A percentile compares a stretch with the other conserved stretches of the same genome.
Evolutionary conservation across 2,113 vertebrate genomes (phyloP).

Genomic region (Perognathus longimembris): DNA sequence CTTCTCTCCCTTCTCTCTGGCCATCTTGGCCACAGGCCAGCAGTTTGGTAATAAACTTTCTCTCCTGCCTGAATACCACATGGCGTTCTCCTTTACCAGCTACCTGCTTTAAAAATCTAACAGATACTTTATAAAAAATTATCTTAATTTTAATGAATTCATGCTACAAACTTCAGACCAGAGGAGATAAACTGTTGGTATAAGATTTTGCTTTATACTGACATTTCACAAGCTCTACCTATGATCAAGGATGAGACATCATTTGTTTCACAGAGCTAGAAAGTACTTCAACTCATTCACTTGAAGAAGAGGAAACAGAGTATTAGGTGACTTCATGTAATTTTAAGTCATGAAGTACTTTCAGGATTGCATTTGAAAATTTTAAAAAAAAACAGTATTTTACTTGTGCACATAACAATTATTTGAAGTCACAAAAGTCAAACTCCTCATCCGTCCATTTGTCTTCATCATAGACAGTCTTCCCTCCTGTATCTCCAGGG

Average conservation of each 20-base stretch:
- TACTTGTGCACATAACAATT: slow-evolving; percentile 25
- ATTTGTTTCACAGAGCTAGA: not conserved
- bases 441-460: not conserved
- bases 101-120: too few species aligned
- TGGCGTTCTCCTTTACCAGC: too few species aligned
- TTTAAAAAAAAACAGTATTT: not conserved
- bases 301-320: not conserved
- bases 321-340: not conserved
- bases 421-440: slow-evolving; percentile 26
- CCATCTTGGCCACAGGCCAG: too few species aligned
- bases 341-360: slow-evolving; percentile 40
- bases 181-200: not conserved
- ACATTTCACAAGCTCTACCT: not conserved
- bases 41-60: too few species aligned
- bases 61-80: too few species aligned
- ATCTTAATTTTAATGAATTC: too few species aligned
- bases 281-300: not conserved
- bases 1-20: too few species aligned
- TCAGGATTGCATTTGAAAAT: not conserved
- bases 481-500: not conserved
- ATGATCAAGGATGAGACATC: not conserved
- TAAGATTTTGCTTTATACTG: not conserved
- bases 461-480: not conserved
- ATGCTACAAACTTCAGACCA: not conserved
- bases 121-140: too few species aligned